These are phyloP conservation scores for Bicyclus anynana DNA, from an alignment of 1,140 invertebrate species.

Conservation along the genomic window DNA sequence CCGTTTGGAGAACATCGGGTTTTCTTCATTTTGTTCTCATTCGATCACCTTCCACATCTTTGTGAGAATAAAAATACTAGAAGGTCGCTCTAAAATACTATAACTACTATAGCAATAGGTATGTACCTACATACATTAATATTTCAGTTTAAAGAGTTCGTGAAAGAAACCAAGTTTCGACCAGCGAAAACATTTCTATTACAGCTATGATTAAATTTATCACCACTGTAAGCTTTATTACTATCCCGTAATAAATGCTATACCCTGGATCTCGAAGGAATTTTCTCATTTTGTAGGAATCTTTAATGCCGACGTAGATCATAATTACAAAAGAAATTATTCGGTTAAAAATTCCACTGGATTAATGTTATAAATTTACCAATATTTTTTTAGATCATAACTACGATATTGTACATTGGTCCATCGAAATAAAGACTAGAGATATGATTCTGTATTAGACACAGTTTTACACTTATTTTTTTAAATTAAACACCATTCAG, in stretches of 20 bases:
- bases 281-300: conserved; percentile 25
- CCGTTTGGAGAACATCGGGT: too few species aligned
- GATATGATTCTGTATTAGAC: not conserved
- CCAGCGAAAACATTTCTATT: not conserved
- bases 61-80: too few species aligned
- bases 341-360: not conserved
- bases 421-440: conserved; percentile 8
- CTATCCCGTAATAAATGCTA: conserved; percentile 9
- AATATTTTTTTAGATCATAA: not conserved
- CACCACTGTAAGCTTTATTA: conserved; percentile 3
- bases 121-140: not conserved
- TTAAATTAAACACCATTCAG: not conserved
- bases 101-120: too few species aligned
- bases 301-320: conserved; percentile 6
- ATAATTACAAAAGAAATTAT: conserved; percentile 6
- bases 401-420: not conserved
- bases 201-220: not conserved
- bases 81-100: too few species aligned
- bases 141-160: not conserved
- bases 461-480: not conserved
- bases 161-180: not conserved
- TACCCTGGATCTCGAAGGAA: conserved; percentile 7
- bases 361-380: not conserved
- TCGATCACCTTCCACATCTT: too few species aligned
- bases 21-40: too few species aligned